These are phyloP conservation scores for Neosalanx taihuensis DNA, from an alignment of 2,797 vertebrate species.

Conservation along the genomic window DNA sequence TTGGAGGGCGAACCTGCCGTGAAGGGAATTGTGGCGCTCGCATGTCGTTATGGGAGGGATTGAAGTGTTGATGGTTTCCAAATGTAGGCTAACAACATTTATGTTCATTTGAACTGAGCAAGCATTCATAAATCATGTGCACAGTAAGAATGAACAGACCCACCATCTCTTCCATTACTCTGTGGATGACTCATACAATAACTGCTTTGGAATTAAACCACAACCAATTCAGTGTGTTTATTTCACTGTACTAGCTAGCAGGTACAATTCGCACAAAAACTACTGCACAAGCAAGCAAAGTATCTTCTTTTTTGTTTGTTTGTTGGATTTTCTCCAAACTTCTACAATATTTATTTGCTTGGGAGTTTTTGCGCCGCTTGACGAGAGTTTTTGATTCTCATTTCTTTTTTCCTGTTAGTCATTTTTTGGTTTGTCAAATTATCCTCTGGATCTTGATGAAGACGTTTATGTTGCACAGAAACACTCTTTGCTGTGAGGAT, in stretches of 20 bases:
- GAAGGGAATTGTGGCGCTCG: conserved; percentile 26
- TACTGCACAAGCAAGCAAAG: too few relatives aligned
- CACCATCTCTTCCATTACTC: background rate
- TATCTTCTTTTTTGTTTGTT: conserved; percentile 18
- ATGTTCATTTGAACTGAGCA: background rate
- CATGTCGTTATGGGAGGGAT: conserved; percentile 5
- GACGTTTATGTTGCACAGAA: conserved; percentile 67
- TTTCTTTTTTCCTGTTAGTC: background rate
- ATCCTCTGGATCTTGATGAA: conserved; percentile 57
- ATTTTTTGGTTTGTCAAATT: conserved; percentile 56
- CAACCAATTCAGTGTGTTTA: background rate
- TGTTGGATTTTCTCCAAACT: conserved; percentile 49
- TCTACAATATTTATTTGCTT: conserved; percentile 84
- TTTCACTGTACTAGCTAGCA: too few relatives aligned
- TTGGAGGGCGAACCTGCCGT: conserved; percentile 33
- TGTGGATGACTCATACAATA: background rate
- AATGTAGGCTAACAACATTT: background rate
- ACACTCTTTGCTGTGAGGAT: conserved; percentile 62
- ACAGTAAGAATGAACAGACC: background rate
- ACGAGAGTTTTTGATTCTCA: conserved; percentile 57
- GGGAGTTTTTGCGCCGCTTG: conserved; percentile 62
- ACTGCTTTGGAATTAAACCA: background rate
- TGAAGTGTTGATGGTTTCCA: background rate
- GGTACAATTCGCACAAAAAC: too few relatives aligned
- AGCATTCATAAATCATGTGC: background rate